Conservation (phyloP, 2,797 vertebrate species). For the Halcyon leucocephala region DNA sequence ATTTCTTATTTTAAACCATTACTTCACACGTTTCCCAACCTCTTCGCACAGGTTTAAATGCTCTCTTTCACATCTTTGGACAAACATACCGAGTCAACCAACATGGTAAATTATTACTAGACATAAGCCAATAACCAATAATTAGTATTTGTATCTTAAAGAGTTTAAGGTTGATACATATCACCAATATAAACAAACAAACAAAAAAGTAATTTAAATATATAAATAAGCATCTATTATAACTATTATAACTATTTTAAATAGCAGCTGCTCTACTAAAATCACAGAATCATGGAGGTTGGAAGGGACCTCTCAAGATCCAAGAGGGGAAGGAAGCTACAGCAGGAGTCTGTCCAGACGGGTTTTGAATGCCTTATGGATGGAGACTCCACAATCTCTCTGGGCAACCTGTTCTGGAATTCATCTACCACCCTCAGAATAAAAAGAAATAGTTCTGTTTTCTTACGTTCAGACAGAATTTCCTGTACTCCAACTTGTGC, state of each 20-base stretch:
- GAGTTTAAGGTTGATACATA: not conserved
- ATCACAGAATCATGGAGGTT: not conserved
- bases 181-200: not conserved
- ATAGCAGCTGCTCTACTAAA: not conserved
- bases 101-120: not conserved
- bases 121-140: not conserved
- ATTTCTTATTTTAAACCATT: not conserved
- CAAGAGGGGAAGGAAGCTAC: not conserved
- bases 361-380: not conserved
- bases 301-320: not conserved
- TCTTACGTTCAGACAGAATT: rapidly evolving
- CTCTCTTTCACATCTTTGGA: not conserved
- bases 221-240: not conserved
- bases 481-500: not conserved
- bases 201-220: not conserved
- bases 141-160: not conserved
- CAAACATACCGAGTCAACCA: not conserved
- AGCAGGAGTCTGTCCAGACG: not conserved
- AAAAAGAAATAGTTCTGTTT: not conserved
- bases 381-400: not conserved
- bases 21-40: not conserved
- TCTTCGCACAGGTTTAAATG: not conserved
- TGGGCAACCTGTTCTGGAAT: not conserved
- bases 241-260: not conserved
- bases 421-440: not conserved